Base-by-base conservation (phyloP, 1,140 invertebrate species). In the Drosophila kurseongensis region DNA sequence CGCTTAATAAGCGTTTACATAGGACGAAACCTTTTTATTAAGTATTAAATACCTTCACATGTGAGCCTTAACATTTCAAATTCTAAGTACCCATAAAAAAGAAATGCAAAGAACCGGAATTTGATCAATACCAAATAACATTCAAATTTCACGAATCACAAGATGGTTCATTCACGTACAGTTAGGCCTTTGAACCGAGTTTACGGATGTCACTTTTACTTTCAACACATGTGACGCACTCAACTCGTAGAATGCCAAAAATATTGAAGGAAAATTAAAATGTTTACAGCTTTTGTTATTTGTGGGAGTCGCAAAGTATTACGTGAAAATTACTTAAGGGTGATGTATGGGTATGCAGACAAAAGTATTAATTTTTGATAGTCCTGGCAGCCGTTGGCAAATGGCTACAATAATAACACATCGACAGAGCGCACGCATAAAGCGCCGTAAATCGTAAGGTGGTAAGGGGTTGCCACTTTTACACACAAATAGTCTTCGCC, bases 301-400 rank as follows among this genome's bases (percentile, higher is more conserved):
- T 76, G 78, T 62, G 65, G 69, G 69, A 59, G 65, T 75, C 75
- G 47, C 82, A 61, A 67, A 65, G 83, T 65, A 85, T 78, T 82
- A 88, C 82, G 82, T 85, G 75, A 78, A 85, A 85, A 85, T 85
- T 48, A 45, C 35, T 51, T 32, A 23, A 32, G 58, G 29, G 65
- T 10, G 50, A 58, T 57, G 52, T 3, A 38, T 35, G 52, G n/a
- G 72, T 10, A 67, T 47, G 69, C 63, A 86, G 79, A 86, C 74
- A 85, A 85, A 86, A 88, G 83, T 86, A 86, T 86, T 88, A 88
- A 78, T 79, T 65, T 86, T 86, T 86, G 82, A 86, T 86, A 75
- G 83, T 89, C 83, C 65, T 52, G 58, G 58, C 83, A 88, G 83
- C 83, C 79, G 74, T 62, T 78, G 69, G 42, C 69, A 61, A 83